Base-by-base conservation (phyloP, 53 echinoderm and acorn worm genomes). In the Glandiceps talaboti region DNA sequence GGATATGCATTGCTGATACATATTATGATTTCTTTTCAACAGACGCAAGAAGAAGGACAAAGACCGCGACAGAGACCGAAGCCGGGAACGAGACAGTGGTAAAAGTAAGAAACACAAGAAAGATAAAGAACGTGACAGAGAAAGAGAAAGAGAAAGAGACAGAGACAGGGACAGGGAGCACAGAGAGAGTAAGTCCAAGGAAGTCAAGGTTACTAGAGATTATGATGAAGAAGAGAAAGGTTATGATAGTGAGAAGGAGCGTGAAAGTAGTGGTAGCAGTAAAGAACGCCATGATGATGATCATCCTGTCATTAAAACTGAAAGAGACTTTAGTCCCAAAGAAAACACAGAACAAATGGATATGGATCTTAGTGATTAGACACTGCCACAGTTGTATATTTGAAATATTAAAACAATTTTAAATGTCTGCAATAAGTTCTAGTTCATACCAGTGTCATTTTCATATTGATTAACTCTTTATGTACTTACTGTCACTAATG, bases 221-320 rank as follows among this genome's bases (percentile, higher is more conserved):
- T 95, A 95, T 32, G 97, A 96, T 74, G 97, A 96, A 76, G 97
- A 96, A 74, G 97, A 96, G 80, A 92, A 96, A 85, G 97, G 97
- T 0, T 96, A 88, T 32, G 86, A 85, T 32, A 92, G 88, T 81
- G 94, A 88, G 31, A 91, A 88, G 81, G 91, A 79, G n/a, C 85
- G 82, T 31, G 86, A 81, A 1, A 33, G 76, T 26, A 86, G 81
- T 32, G 86, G 77, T 27, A 80, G 81, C 28, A 83, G 80, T 1
- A 83, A 87, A 26, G 84, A 82, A 32, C 76, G 78, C 27, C 79
- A 33, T 6, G 85, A 45, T 75, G 25, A 89, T 79, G 84, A 87
- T 83, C 73, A 87, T 83, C 27, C 80, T 83, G 73, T 80, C 83
- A 31, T 83, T 83, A 14, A 84, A 83, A 83, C 80, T 85, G 29